Evolutionary conservation across 2,797 vertebrate species (phyloP).

Genomic region (Halcyon badia): DNA sequence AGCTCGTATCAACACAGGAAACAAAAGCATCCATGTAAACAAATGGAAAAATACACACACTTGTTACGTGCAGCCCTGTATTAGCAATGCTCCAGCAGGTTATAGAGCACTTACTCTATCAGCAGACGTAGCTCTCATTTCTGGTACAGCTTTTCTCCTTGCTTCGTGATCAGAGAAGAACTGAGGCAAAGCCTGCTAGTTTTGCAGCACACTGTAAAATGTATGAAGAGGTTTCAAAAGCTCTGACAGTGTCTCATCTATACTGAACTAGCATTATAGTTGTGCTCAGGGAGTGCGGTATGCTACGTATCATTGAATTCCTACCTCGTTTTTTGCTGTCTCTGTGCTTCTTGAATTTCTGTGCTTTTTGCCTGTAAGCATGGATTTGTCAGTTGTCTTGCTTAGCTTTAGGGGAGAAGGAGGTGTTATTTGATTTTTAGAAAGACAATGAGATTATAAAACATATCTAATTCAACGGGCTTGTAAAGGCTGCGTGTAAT

Average conservation of each 20-base stretch:
- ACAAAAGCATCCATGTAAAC: conserved; percentile 45
- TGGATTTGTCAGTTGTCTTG: background rate
- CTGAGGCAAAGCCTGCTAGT: conserved; percentile 13
- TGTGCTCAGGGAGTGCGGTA: background rate
- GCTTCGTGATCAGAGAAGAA: background rate
- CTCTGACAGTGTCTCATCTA: conserved; percentile 17
- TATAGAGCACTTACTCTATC: background rate
- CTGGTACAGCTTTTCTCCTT: conserved; percentile 13
- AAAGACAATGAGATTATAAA: background rate
- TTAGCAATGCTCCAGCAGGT: background rate
- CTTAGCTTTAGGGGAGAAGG: background rate
- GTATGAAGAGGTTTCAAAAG: conserved; percentile 38
- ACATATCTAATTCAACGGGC: background rate
- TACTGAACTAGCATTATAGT: background rate
- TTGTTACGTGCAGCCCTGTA: background rate
- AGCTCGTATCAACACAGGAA: conserved; percentile 37
- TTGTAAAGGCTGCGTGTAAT: background rate
- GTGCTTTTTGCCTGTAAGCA: background rate
- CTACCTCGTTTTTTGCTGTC: background rate
- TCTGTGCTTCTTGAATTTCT: background rate
- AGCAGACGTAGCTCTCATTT: background rate
- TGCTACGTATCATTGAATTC: background rate
- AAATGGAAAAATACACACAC: background rate
- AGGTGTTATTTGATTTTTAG: background rate
- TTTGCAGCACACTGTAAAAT: conserved; percentile 44